A percentile compares a stretch with the other conserved stretches of the same genome.
phyloP scores from a whole-genome alignment of 2,113 vertebrate species.

The Chamaea fasciata region DNA sequence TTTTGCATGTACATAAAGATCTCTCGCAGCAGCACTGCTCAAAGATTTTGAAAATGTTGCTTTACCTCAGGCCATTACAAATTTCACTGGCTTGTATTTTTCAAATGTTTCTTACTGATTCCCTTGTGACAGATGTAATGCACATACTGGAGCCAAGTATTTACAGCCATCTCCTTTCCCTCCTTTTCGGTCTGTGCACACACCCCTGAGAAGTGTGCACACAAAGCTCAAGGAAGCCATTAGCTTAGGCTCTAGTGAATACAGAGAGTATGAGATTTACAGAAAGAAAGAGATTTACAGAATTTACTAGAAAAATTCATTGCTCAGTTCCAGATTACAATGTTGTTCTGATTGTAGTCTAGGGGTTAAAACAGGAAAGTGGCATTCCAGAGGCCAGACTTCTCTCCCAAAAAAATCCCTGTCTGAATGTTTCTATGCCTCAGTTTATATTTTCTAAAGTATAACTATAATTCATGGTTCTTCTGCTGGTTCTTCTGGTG shows the following conservation, averaged over 20 bases:
- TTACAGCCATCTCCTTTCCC: slow-evolving; percentile 51
- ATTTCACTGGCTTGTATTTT: slow-evolving; percentile 29
- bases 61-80: slow-evolving; percentile 3
- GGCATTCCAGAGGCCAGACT: not conserved
- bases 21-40: not conserved
- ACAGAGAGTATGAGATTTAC: slow-evolving; percentile 43
- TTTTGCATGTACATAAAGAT: not conserved
- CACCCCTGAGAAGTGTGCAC: slow-evolving; percentile 29
- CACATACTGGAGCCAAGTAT: slow-evolving; percentile 49
- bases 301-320: slow-evolving; percentile 20
- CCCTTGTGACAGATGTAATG: slow-evolving; percentile 53
- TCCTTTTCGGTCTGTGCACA: slow-evolving; percentile 34
- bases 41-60: not conserved
- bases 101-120: slow-evolving; percentile 16
- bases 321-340: slow-evolving; percentile 20
- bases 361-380: not conserved
- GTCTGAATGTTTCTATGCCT: not conserved
- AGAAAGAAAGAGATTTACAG: slow-evolving; percentile 33
- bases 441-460: not conserved
- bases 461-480: not conserved
- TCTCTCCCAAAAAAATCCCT: not conserved
- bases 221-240: slow-evolving; percentile 57
- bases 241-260: slow-evolving; percentile 36
- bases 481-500: not conserved
- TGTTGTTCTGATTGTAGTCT: slow-evolving; percentile 1